Base-by-base conservation (phyloP, 2,113 vertebrate species). In the Noturus placidus region DNA sequence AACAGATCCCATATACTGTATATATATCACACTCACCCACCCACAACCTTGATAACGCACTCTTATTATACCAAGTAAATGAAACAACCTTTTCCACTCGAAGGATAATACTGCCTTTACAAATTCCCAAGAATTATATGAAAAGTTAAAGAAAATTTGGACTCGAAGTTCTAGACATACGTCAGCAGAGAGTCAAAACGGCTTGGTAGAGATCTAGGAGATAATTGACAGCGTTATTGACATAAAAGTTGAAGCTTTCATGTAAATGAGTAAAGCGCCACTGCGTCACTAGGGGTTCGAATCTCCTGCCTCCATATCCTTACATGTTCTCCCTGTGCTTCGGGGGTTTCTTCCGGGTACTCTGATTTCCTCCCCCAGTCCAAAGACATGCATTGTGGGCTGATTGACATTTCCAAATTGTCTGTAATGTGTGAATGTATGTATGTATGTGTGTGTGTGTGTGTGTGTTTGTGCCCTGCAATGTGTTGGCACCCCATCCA, bases 11-110 rank as follows among this genome's bases (percentile, higher is more conserved):
- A n/a, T 65, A 63, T 33, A n/a, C n/a, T n/a, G n/a, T n/a, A n/a
- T n/a, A 57, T 25, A 70, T 56, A 72, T 50, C 46, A 84, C 67
- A 57, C 35, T 72, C 67, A 72, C 19, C 76, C 69, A 87, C 52
- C 59, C 65, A 76, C 52, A 59, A 46, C 81, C 5, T 56, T 56
- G 17, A 79, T 56, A 79, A 79, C 50, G 33, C 50, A 52, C 50
- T 30, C 5, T 78, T 54, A 54, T 7, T 78, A 54, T 8, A n/a
- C 22, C 35, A 25, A 46, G 38, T n/a, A 54, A 78, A 78, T 13
- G 13, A 78, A 78, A 30, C 46, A 54, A 79, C 14, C n/a, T 54
- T 79, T 77, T 77, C n/a, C 22, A 54, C 76, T 54, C 14, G 0
- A 19, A 14, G 2, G 25, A 50, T 11, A 8, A 38, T 14, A 27